Evolutionary conservation across 1,140 invertebrate species (phyloP).

Genomic region (Harlomillsia oculata): DNA sequence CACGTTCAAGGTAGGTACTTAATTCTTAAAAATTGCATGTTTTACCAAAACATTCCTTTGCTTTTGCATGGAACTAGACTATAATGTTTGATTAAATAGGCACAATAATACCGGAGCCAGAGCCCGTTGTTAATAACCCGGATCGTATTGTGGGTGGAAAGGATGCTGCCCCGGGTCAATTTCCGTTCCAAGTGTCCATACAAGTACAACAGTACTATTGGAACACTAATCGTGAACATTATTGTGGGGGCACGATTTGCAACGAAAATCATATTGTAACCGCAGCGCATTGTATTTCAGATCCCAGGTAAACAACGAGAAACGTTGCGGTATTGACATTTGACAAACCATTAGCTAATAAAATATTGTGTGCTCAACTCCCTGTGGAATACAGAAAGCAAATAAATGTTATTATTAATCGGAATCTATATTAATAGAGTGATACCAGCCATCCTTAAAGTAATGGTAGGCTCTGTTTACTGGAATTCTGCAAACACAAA

Average conservation of each 20-base stretch:
- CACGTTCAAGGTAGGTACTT: too few species aligned
- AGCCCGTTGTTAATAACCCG: neutral
- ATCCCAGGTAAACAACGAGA: too few species aligned
- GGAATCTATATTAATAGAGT: neutral
- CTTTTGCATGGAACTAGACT: too few species aligned
- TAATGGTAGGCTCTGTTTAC: too few species aligned
- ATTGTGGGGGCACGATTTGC: neutral
- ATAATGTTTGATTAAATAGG: too few species aligned
- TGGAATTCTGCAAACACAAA: too few species aligned
- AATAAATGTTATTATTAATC: neutral
- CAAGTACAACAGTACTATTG: too few species aligned
- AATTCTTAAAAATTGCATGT: too few species aligned
- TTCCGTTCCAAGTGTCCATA: neutral
- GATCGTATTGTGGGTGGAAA: neutral
- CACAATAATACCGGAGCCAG: conserved; percentile 18
- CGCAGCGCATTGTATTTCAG: neutral
- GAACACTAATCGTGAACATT: neutral
- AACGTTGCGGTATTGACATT: too few species aligned
- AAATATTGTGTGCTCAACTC: neutral
- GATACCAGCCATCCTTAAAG: neutral
- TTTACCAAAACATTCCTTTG: too few species aligned
- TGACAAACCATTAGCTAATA: too few species aligned
- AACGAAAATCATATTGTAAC: neutral
- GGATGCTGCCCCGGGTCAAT: neutral
- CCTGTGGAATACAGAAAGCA: neutral